A percentile compares a stretch with the other conserved stretches of the same genome.
phyloP scores from a whole-genome alignment of 2,113 vertebrate species.

The Corythaeola cristata region DNA sequence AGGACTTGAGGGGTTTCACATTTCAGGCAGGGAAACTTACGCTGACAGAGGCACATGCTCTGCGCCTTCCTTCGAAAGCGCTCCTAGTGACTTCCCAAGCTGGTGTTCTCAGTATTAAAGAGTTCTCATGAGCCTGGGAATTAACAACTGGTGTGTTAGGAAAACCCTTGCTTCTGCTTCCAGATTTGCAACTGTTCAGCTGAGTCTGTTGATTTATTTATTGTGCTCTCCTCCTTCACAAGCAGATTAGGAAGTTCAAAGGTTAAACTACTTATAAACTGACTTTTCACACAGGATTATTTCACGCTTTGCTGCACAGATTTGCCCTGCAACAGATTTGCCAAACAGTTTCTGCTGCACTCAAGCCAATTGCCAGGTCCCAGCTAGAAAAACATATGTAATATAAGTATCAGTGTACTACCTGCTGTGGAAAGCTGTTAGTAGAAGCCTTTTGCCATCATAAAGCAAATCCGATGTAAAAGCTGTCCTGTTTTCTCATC shows the following conservation, averaged over 20 bases:
- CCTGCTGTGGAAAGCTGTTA: background rate
- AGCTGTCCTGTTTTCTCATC: background rate
- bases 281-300: slow-evolving; percentile 25
- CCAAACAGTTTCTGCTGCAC: background rate
- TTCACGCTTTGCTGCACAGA: background rate
- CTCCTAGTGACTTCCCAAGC: background rate
- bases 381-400: background rate
- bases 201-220: background rate
- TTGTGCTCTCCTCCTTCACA: background rate
- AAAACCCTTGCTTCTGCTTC: background rate
- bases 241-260: slow-evolving; percentile 29
- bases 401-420: accelerated
- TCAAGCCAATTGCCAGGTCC: background rate
- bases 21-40: background rate
- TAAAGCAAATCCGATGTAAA: background rate
- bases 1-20: background rate
- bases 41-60: background rate
- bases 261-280: slow-evolving; percentile 19
- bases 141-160: background rate
- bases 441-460: background rate
- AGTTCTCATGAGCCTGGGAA: background rate
- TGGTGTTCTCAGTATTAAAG: background rate
- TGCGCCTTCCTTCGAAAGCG: background rate
- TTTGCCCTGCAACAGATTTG: background rate
- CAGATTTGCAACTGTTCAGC: background rate